These are phyloP conservation scores for Tragelaphus imberbis DNA, from an alignment of 2,113 vertebrate species.

Conservation along the genomic window DNA sequence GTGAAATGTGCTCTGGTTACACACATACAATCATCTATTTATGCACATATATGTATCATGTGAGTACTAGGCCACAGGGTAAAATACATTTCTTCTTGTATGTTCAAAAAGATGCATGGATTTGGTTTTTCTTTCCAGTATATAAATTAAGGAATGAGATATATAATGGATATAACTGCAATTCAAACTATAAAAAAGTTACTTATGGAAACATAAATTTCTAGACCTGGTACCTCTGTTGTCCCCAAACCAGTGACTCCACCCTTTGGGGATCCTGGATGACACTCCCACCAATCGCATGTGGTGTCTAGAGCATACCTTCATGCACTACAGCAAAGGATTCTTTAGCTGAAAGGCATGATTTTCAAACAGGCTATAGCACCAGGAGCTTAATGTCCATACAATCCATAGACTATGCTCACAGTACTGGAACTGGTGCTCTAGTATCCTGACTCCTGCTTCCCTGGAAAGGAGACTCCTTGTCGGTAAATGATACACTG, in stretches of 20 bases:
- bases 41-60: not conserved
- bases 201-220: not conserved
- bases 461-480: not conserved
- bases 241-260: not conserved
- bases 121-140: slow-evolving; percentile 19
- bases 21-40: not conserved
- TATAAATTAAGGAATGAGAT: slow-evolving; percentile 1
- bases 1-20: not conserved
- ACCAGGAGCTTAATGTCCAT: not conserved
- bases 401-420: not conserved
- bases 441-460: not conserved
- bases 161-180: not conserved
- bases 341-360: not conserved
- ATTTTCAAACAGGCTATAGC: not conserved
- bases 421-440: not conserved
- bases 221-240: not conserved
- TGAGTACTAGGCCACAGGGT: not conserved
- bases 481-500: not conserved
- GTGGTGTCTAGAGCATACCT: not conserved
- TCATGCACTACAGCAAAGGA: not conserved
- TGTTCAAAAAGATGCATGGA: not conserved
- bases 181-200: not conserved
- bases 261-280: not conserved
- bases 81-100: not conserved
- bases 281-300: not conserved